Evolutionary conservation across 2,888 invertebrate species (phyloP).

Genomic region (Willowsia nigromaculata): DNA sequence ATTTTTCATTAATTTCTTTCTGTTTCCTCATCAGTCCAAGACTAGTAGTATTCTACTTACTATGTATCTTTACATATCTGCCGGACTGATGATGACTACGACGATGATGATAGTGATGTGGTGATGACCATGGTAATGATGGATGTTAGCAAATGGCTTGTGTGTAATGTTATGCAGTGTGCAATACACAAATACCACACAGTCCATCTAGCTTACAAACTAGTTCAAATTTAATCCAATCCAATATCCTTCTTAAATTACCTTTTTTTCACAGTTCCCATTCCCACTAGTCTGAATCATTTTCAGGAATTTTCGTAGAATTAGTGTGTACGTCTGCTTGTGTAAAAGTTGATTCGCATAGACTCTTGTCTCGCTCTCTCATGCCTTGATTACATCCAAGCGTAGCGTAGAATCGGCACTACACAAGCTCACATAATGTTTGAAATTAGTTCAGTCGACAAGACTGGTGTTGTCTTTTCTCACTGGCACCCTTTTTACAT

Average conservation of each 20-base stretch:
- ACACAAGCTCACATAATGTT: not conserved
- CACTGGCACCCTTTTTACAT: not conserved
- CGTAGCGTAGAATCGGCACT: not conserved
- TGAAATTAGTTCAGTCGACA: constrained; percentile 4
- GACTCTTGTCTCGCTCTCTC: not conserved
- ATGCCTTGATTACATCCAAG: not conserved
- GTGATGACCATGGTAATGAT: constrained; percentile 29
- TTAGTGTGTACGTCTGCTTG: not conserved
- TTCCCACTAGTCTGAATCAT: constrained; percentile 5
- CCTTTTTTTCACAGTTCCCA: constrained; percentile 1
- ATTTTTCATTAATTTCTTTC: constrained; percentile 57
- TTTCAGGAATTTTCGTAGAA: constrained; percentile 9
- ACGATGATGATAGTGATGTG: not conserved
- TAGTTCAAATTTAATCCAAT: constrained; percentile 25
- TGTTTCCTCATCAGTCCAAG: constrained; percentile 27
- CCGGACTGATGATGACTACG: not conserved
- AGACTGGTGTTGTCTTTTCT: not conserved
- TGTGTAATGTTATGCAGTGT: not conserved
- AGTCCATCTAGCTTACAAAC: constrained; percentile 2
- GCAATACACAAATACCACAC: not conserved
- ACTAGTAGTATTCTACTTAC: not conserved
- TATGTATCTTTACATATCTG: not conserved
- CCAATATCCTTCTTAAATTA: constrained; percentile 3
- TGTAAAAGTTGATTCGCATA: not conserved
- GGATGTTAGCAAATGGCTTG: constrained; percentile 31